These are phyloP conservation scores for Echiichthys vipera DNA, from an alignment of 2,797 vertebrate species.

Conservation along the genomic window DNA sequence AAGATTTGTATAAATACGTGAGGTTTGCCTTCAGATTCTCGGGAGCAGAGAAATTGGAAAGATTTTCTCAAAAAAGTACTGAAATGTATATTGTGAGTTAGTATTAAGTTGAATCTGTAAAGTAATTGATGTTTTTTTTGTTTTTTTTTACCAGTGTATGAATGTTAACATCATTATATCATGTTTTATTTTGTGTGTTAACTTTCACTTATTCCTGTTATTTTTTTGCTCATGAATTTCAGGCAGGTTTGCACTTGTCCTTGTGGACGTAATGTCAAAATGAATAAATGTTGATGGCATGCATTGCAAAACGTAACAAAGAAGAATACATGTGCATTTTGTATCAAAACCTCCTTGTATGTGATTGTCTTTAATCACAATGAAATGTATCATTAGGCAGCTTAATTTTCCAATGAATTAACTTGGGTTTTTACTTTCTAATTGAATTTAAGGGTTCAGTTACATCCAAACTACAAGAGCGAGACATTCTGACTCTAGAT, in stretches of 20 bases:
- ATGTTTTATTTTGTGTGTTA: slow-evolving; percentile 61
- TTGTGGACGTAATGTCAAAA: slow-evolving; percentile 70
- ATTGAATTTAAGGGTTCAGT: not conserved
- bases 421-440: not conserved
- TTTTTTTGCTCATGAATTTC: slow-evolving; percentile 70
- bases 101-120: slow-evolving; percentile 65
- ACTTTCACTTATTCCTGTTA: slow-evolving; percentile 63
- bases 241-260: slow-evolving; percentile 85
- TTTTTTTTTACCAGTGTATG: slow-evolving; percentile 62
- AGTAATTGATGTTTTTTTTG: slow-evolving; percentile 39
- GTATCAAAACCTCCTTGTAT: slow-evolving; percentile 58
- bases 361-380: not conserved
- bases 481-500: not conserved
- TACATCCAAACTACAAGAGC: not conserved
- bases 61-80: slow-evolving; percentile 61
- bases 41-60: slow-evolving; percentile 52
- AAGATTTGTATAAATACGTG: slow-evolving; percentile 46
- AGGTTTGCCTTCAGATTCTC: slow-evolving; percentile 57
- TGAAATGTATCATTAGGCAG: not conserved
- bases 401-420: not conserved
- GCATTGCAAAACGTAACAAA: slow-evolving; percentile 76
- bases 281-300: slow-evolving; percentile 79
- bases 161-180: slow-evolving; percentile 67
- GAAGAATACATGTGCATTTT: slow-evolving; percentile 77
- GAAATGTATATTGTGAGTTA: slow-evolving; percentile 72